Conservation (phyloP, 2,888 invertebrate species). For the Volucella inanis region DNA sequence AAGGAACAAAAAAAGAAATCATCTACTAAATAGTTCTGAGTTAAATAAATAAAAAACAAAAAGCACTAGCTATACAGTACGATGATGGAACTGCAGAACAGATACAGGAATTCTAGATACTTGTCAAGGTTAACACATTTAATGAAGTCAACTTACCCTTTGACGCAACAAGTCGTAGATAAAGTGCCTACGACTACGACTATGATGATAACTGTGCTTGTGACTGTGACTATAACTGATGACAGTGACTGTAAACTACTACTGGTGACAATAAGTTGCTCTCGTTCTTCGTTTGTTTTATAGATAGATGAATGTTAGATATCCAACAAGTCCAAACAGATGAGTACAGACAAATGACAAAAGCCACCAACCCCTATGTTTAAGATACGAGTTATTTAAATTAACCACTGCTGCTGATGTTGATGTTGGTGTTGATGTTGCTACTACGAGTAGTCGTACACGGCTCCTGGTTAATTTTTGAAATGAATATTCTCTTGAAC, state of each 20-base stretch:
- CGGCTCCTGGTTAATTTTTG: not conserved
- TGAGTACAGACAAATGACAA: slow-evolving; percentile 15
- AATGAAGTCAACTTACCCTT: slow-evolving; percentile 72
- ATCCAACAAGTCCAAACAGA: slow-evolving; percentile 53
- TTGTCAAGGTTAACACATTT: slow-evolving; percentile 67
- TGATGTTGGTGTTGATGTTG: too few species aligned
- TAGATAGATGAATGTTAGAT: slow-evolving; percentile 11
- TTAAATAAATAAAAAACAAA: slow-evolving; percentile 30
- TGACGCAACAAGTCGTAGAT: slow-evolving; percentile 69
- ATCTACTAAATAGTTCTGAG: slow-evolving; percentile 11
- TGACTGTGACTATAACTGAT: not conserved
- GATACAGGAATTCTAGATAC: slow-evolving; percentile 64
- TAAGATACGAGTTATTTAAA: slow-evolving; percentile 41
- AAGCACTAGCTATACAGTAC: not conserved
- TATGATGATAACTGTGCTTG: slow-evolving; percentile 25
- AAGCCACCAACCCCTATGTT: slow-evolving; percentile 43
- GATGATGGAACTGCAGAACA: too few species aligned
- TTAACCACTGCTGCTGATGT: slow-evolving; percentile 10
- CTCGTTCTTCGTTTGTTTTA: slow-evolving; percentile 26
- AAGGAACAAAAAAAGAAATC: not conserved
- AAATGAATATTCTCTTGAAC: slow-evolving; percentile 39
- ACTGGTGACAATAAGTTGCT: not conserved
- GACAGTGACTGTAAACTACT: too few species aligned
- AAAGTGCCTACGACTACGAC: not conserved
- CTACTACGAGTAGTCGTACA: too few species aligned